These are phyloP conservation scores for Xenus cinereus DNA, from an alignment of 2,113 vertebrate species.

Conservation along the genomic window DNA sequence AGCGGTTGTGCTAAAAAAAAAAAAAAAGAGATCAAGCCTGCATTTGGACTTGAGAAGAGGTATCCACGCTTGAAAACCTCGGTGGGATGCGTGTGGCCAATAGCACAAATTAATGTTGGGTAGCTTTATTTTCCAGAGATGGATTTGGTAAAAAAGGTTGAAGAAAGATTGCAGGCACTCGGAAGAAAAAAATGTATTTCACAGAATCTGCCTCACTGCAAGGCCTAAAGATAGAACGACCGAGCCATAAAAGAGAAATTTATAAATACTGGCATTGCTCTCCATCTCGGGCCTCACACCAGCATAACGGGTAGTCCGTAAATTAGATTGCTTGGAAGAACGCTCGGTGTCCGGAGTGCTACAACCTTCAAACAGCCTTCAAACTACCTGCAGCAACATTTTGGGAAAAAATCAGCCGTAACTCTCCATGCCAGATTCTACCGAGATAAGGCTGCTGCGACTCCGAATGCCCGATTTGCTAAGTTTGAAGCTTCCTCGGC, in stretches of 20 bases:
- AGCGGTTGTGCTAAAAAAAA: background rate
- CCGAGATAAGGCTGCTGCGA: background rate
- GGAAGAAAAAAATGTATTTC: background rate
- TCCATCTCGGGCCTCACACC: background rate
- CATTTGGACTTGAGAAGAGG: background rate
- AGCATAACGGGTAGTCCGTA: background rate
- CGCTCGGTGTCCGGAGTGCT: background rate
- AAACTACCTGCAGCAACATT: background rate
- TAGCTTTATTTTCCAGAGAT: background rate
- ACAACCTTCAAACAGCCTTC: constrained; percentile 25
- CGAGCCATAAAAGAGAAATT: background rate
- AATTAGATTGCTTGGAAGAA: background rate
- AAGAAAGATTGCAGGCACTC: background rate
- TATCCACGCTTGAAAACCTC: background rate
- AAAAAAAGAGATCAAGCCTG: background rate
- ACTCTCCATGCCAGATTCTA: background rate
- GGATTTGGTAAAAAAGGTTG: background rate
- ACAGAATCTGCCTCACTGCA: background rate
- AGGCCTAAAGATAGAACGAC: constrained; percentile 4
- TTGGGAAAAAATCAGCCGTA: background rate
- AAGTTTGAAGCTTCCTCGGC: background rate
- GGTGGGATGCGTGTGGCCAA: background rate
- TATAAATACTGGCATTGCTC: background rate
- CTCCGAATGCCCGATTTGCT: background rate
- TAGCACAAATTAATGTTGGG: background rate